Conservation (phyloP, 2,888 invertebrate genomes). For the Minunthozetes semirufus region DNA sequence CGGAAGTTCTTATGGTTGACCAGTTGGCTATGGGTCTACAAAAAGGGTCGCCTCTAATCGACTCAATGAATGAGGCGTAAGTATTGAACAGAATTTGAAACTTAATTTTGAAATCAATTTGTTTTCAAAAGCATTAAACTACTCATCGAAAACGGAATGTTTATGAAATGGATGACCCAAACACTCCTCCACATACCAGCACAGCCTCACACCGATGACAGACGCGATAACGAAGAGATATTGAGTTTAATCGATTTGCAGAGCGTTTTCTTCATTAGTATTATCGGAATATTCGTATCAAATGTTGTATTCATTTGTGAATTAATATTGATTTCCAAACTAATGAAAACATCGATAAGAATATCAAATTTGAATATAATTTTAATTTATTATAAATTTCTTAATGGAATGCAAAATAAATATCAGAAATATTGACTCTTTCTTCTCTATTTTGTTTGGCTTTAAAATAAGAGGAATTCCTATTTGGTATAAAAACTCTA, state of each 20-base stretch:
- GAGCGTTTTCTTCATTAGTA: not conserved
- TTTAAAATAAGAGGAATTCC: too few relatives aligned
- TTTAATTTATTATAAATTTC: not conserved
- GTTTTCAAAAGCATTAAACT: not conserved
- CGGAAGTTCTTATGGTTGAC: not conserved
- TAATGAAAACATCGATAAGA: not conserved
- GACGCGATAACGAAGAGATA: not conserved
- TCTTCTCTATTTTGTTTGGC: too few relatives aligned
- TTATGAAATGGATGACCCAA: not conserved
- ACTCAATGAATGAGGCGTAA: not conserved
- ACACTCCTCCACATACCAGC: not conserved
- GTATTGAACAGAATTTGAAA: not conserved
- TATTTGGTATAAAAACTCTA: too few relatives aligned
- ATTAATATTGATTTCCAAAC: not conserved
- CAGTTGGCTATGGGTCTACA: not conserved
- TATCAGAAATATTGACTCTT: too few relatives aligned
- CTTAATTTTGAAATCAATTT: not conserved
- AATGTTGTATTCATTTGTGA: not conserved
- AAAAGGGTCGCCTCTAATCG: not conserved
- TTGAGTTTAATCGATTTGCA: not conserved
- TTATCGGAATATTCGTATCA: not conserved
- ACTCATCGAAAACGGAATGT: not conserved
- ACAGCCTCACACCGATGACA: not conserved
- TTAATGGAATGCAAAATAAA: not conserved
- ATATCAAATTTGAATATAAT: not conserved